Percentiles rank a stretch among this genome's conserved stretches.
Evolutionary conservation across 23 tunicate genomes (phyloP).

Genomic region (Ciona savignyi): DNA sequence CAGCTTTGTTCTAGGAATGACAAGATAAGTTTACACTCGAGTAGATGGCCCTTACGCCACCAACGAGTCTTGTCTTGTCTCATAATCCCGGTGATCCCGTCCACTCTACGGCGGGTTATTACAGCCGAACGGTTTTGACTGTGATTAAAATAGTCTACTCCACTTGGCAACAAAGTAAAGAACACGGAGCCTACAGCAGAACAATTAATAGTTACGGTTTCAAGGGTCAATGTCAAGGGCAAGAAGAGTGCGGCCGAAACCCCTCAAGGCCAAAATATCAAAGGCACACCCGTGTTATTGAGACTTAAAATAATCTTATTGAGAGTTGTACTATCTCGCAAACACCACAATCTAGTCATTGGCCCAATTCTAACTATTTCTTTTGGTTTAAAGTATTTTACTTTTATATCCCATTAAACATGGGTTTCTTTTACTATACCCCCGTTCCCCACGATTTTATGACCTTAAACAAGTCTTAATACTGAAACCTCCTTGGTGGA

Average conservation of each 20-base stretch:
- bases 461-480: too few species aligned
- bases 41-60: neutral
- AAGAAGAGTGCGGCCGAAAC: too few species aligned
- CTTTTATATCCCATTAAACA: too few species aligned
- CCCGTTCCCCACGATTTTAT: too few species aligned
- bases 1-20: neutral
- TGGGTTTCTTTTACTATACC: too few species aligned
- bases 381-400: too few species aligned
- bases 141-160: neutral
- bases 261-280: neutral
- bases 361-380: too few species aligned
- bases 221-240: slow-evolving; percentile 1
- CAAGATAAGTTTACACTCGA: neutral
- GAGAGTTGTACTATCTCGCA: too few species aligned
- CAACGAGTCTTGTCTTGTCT: neutral
- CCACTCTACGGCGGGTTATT: neutral
- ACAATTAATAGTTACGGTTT: neutral
- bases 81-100: too few species aligned
- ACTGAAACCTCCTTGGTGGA: too few species aligned
- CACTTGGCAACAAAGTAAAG: slow-evolving; percentile 1
- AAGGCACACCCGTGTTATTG: neutral
- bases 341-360: too few species aligned
- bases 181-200: neutral
- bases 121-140: neutral
- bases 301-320: neutral